Conservation (phyloP, 2,797 vertebrate species). For the Lagorchestes hirsutus region DNA sequence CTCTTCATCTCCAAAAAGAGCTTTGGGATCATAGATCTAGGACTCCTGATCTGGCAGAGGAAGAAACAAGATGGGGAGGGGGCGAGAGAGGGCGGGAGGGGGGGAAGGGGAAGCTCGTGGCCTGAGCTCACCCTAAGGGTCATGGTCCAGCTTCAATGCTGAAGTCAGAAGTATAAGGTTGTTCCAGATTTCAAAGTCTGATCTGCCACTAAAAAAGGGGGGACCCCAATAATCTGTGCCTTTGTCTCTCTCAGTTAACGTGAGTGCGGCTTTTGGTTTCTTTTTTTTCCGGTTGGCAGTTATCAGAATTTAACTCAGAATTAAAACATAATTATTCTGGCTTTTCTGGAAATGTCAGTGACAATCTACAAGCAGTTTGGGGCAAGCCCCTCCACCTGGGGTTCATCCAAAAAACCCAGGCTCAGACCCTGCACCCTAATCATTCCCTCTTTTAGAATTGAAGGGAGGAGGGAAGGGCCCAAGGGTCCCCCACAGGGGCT, state of each 20-base stretch:
- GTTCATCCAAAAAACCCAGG: not conserved
- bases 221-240: not conserved
- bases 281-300: too few species aligned
- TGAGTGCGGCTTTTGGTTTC: too few species aligned
- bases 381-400: too few species aligned
- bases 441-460: too few species aligned
- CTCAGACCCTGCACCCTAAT: too few species aligned
- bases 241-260: not conserved
- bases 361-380: not conserved
- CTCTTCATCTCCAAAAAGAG: not conserved
- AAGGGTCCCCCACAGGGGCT: too few species aligned
- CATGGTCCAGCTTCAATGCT: fast-evolving
- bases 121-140: not conserved
- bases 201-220: too few species aligned
- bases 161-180: not conserved
- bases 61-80: not conserved
- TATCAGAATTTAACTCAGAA: too few species aligned
- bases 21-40: not conserved
- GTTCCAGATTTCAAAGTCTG: not conserved
- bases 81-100: too few species aligned
- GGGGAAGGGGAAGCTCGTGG: not conserved
- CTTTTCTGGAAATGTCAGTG: not conserved
- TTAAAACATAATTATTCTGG: too few species aligned
- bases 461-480: not conserved
- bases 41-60: not conserved